These are phyloP conservation scores for Melanotaenia duboulayi DNA, from an alignment of 2,113 vertebrate species.

Conservation along the genomic window DNA sequence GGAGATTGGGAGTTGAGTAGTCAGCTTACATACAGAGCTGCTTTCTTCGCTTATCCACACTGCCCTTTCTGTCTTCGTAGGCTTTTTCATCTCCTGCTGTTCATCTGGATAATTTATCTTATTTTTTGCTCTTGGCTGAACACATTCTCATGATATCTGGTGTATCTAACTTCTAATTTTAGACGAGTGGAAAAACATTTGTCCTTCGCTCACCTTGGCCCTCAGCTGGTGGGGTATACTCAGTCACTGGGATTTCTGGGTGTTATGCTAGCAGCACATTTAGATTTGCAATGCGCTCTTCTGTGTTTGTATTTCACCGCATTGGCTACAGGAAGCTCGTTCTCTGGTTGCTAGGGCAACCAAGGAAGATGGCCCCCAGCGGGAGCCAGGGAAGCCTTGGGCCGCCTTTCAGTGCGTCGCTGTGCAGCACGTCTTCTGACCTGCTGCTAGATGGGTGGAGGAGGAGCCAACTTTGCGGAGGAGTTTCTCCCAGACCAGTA, in stretches of 20 bases:
- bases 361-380: slow-evolving; percentile 69
- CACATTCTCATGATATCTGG: slow-evolving; percentile 8
- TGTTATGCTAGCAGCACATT: slow-evolving; percentile 55
- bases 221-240: slow-evolving; percentile 42
- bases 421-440: slow-evolving; percentile 54
- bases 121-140: slow-evolving; percentile 7
- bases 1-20: slow-evolving; percentile 30
- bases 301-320: slow-evolving; percentile 37
- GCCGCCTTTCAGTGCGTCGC: slow-evolving; percentile 64
- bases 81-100: slow-evolving; percentile 9
- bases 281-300: slow-evolving; percentile 55
- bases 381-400: slow-evolving; percentile 67
- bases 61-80: neutral
- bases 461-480: slow-evolving; percentile 72
- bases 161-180: slow-evolving; percentile 65
- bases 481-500: slow-evolving; percentile 42
- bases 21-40: slow-evolving; percentile 36
- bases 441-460: slow-evolving; percentile 47
- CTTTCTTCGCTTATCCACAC: slow-evolving; percentile 21
- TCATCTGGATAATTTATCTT: slow-evolving; percentile 8
- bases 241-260: slow-evolving; percentile 20
- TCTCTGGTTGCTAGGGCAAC: slow-evolving; percentile 78
- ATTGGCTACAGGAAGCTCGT: slow-evolving; percentile 56
- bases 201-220: slow-evolving; percentile 67
- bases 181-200: slow-evolving; percentile 61